Evolutionary conservation across 2,113 vertebrate genomes (phyloP).

Genomic region (Peromyscus leucopus): DNA sequence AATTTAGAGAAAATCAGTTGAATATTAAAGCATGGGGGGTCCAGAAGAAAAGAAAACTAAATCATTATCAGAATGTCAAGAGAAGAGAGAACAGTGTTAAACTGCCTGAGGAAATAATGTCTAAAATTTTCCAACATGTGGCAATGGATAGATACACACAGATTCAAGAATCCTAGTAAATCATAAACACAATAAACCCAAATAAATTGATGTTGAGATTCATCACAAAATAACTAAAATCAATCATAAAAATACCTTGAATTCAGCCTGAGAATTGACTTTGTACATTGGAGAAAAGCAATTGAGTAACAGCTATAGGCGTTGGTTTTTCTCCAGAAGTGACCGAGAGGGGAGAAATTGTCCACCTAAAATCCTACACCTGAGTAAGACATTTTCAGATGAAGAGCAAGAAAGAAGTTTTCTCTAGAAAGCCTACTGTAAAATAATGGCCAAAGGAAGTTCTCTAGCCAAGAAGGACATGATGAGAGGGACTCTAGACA

Average conservation of each 20-base stretch:
- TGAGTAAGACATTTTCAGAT: not conserved
- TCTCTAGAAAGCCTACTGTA: not conserved
- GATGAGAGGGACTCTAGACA: not conserved
- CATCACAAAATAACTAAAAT: not conserved
- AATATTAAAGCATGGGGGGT: not conserved
- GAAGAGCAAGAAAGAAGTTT: not conserved
- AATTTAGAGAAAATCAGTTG: not conserved
- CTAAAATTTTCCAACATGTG: not conserved
- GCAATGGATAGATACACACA: not conserved
- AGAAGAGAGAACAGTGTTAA: not conserved
- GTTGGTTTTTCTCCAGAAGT: not conserved
- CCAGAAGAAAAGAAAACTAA: not conserved
- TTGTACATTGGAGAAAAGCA: not conserved
- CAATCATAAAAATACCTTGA: not conserved
- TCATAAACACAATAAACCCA: not conserved
- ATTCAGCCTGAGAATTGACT: not conserved
- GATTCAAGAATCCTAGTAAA: not conserved
- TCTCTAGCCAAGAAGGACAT: not conserved
- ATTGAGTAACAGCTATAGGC: not conserved
- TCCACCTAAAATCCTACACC: not conserved
- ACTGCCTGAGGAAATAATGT: not conserved
- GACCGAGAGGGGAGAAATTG: not conserved
- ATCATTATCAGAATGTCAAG: not conserved
- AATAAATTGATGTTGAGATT: not conserved
- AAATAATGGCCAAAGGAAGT: conserved; percentile 24